A percentile compares a stretch with the other conserved stretches of the same genome.
Evolutionary conservation across 2,888 invertebrate genomes (phyloP).

Genomic region (Cylindroiulus punctatus): DNA sequence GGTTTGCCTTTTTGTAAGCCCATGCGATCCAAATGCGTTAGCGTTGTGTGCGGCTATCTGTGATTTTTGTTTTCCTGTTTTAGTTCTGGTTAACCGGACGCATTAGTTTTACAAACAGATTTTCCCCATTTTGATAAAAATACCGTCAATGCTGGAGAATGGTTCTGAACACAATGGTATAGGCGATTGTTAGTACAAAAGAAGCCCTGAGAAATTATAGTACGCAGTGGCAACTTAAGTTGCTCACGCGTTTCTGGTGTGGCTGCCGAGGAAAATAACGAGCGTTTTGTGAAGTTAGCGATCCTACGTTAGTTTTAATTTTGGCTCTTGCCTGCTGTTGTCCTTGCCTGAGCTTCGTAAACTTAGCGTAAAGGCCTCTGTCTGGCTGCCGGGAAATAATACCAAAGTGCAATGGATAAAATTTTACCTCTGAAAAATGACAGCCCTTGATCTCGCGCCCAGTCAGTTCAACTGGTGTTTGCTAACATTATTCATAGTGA

Average conservation of each 20-base stretch:
- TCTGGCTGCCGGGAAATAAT: background rate
- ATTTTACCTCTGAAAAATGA: background rate
- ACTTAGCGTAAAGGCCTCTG: too few species aligned
- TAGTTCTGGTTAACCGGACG: background rate
- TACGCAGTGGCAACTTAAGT: background rate
- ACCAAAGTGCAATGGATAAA: background rate
- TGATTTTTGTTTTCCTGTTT: background rate
- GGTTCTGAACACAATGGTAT: background rate
- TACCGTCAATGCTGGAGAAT: background rate
- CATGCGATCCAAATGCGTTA: background rate
- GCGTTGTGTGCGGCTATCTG: background rate
- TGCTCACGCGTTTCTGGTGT: slow-evolving; percentile 22
- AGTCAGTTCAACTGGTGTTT: too few species aligned
- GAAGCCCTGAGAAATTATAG: background rate
- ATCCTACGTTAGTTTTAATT: background rate
- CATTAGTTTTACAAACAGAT: background rate
- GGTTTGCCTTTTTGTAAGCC: slow-evolving; percentile 2
- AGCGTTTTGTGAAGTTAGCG: background rate
- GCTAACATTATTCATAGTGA: background rate
- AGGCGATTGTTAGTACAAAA: background rate
- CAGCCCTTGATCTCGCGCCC: too few species aligned
- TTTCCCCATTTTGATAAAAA: background rate
- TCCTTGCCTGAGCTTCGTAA: background rate
- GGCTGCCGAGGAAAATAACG: slow-evolving; percentile 25
- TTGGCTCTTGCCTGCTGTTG: background rate